phyloP scores from a whole-genome alignment of 2,888 invertebrate genomes.

The Physocephala rufipes region DNA sequence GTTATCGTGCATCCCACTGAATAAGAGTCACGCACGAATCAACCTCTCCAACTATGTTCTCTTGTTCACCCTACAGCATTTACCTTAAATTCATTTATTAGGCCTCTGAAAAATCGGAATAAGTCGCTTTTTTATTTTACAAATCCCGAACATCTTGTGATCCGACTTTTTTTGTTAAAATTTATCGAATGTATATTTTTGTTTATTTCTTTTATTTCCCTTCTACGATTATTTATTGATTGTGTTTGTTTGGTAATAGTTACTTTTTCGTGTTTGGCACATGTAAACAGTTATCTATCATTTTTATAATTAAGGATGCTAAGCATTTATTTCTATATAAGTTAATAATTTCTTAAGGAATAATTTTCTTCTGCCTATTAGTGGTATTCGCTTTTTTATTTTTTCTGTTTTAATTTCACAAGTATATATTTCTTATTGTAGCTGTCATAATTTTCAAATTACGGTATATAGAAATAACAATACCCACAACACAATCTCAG shows the following conservation, averaged over 20 bases:
- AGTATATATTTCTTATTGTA: conserved; percentile 1
- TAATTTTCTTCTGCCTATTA: neutral
- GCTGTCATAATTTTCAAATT: neutral
- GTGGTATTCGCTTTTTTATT: neutral
- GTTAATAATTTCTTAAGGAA: neutral
- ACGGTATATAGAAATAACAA: neutral
- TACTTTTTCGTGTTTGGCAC: neutral
- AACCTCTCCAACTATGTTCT: too few species aligned
- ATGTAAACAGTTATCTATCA: neutral
- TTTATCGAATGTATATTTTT: too few species aligned
- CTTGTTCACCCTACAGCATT: too few species aligned
- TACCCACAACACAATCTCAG: conserved; percentile 30
- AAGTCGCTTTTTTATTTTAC: too few species aligned
- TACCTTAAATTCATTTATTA: too few species aligned
- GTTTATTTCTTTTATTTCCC: too few species aligned
- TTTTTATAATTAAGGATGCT: neutral
- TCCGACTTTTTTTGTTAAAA: too few species aligned
- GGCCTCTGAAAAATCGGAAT: too few species aligned
- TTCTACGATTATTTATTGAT: neutral
- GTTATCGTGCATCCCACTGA: too few species aligned
- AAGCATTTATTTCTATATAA: conserved; percentile 11
- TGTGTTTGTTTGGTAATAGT: conserved; percentile 12
- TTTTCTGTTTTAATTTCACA: neutral
- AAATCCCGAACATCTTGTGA: too few species aligned
- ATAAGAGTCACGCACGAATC: too few species aligned